Conservation (phyloP, 1,140 invertebrate species). For the Drosophila micromelanica region DNA sequence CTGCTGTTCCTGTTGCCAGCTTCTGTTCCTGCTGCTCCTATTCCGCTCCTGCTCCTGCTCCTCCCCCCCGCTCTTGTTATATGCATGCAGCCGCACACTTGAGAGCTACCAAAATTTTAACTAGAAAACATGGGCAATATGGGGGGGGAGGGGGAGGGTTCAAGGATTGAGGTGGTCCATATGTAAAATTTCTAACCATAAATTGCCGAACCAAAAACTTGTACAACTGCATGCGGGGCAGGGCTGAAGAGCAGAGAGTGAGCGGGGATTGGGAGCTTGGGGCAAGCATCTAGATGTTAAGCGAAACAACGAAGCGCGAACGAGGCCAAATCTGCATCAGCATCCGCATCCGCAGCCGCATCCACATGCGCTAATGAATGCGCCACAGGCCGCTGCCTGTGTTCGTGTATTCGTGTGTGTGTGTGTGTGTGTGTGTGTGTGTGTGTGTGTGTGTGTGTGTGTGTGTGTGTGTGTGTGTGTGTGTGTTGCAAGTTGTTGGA, state of each 20-base stretch:
- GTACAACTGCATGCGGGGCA: slow-evolving; percentile 31
- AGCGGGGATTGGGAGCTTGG: background rate
- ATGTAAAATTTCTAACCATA: slow-evolving; percentile 77
- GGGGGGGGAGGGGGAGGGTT: background rate
- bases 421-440: too few species aligned
- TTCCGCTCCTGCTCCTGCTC: background rate
- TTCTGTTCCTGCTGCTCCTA: background rate
- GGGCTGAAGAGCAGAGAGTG: background rate
- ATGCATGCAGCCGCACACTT: slow-evolving; percentile 30
- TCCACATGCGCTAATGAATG: slow-evolving; percentile 70
- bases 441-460: slow-evolving; percentile 3
- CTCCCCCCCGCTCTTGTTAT: background rate
- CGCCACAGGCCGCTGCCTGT: slow-evolving; percentile 23
- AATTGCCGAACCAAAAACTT: slow-evolving; percentile 75
- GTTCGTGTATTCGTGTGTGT: slow-evolving; percentile 1
- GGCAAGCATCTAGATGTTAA: slow-evolving; percentile 28
- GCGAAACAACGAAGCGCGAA: slow-evolving; percentile 45
- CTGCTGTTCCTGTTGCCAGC: slow-evolving; percentile 9
- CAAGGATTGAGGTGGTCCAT: slow-evolving; percentile 42
- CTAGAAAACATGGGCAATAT: background rate
- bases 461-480: slow-evolving; percentile 4
- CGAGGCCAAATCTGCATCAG: slow-evolving; percentile 45
- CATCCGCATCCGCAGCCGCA: slow-evolving; percentile 30
- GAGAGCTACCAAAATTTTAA: slow-evolving; percentile 66
- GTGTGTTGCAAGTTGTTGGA: slow-evolving; percentile 27